phyloP scores from a whole-genome alignment of 2,888 invertebrate genomes.

The Lobophora halterata region DNA sequence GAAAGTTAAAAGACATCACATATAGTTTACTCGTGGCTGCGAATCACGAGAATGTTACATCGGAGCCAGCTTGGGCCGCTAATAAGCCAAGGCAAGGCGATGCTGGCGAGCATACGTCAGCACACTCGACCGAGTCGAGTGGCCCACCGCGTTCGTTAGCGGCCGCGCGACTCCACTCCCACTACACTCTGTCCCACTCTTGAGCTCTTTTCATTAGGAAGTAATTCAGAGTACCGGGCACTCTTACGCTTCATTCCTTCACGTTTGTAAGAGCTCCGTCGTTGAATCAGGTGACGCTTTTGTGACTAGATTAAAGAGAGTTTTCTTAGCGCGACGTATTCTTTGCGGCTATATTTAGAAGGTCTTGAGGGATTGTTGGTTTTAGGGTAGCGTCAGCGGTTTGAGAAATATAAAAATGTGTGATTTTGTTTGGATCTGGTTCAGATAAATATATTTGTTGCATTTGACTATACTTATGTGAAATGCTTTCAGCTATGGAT shows the following conservation, averaged over 20 bases:
- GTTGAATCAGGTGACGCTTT: conserved; percentile 78
- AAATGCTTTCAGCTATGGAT: no score
- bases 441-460: no score
- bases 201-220: conserved; percentile 79
- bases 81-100: conserved; percentile 46
- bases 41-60: no score
- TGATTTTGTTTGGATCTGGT: not conserved
- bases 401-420: conserved; percentile 6
- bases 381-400: conserved; percentile 16
- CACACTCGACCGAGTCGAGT: conserved; percentile 61
- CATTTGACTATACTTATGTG: no score
- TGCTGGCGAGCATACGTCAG: conserved; percentile 44
- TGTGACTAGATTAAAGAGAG: conserved; percentile 79
- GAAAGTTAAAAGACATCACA: no score
- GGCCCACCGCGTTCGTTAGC: conserved; percentile 75
- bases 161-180: conserved; percentile 62
- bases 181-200: conserved; percentile 65
- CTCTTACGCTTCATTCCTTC: conserved; percentile 78
- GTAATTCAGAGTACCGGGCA: conserved; percentile 77
- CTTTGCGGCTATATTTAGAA: conserved; percentile 68
- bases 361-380: conserved; percentile 41
- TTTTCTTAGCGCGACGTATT: conserved; percentile 63
- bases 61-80: conserved; percentile 25
- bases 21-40: no score
- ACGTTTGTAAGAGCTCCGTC: conserved; percentile 63